Evolutionary conservation across 2,797 vertebrate species (phyloP), one percentile per base, ranked within the genome.

Genomic region (Heterohyrax brucei): DNA sequence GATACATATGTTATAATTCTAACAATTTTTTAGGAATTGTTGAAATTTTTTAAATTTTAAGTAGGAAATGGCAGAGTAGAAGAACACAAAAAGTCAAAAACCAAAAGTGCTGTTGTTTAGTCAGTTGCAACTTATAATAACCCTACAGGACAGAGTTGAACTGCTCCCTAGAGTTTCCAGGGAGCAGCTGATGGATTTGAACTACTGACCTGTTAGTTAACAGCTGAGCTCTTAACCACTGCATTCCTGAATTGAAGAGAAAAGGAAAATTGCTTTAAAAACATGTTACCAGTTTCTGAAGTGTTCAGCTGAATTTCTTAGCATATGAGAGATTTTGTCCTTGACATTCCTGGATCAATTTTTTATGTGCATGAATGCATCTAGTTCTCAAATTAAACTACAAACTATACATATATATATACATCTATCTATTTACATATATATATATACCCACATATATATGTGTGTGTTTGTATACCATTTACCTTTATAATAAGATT

Each of bases 401-500:
- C 53, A 56, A 56, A 56, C 53, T 14, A 56, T 56, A 16, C 18
- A 16, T 56, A 16, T 53, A 53, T 53, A 13, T 13, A 53, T 53
- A 50, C 16, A 56, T 56, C 12, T 56, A 56, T 56, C 13, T 56
- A 56, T 39, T 39, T 39, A 39, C 39, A 39, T 39, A 39, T 39
- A 39, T 39, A 39, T 39, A 39, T 39, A 39, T 39, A 39, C 39
- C 39, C 39, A 39, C 39, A 39, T 39, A 39, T 39, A 39, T 56
- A 16, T 56, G 12, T 56, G 12, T 56, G 53, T 56, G 50, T 10
- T 62, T n/a, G 46, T 72, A 59, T 44, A 72, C 14, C 48, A 46
- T 48, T 72, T 91, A 21, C 3, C 90, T 59, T 89, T 66, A 16
- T 84, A 89, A 86, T 72, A 88, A 96, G 33, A 88, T 62, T 87